Evolutionary conservation across 2,797 vertebrate species (phyloP), one percentile per base, ranked within the genome.

Genomic region (Saxicola maurus): DNA sequence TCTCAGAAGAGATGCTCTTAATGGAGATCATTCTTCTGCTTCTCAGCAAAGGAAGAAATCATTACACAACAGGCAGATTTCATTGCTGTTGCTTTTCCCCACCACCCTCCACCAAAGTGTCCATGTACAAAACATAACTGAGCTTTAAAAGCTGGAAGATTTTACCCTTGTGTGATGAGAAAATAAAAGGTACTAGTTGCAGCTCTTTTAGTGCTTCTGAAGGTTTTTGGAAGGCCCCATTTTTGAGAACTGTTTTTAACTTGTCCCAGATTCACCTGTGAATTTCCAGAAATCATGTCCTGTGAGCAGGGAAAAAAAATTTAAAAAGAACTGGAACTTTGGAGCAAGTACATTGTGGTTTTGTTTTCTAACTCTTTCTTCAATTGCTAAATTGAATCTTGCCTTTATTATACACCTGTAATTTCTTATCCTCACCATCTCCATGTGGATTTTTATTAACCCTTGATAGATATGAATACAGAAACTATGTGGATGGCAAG

Each of bases 321-420:
- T 28, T 1, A 2, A 40, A 61, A 48, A 38, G 17, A 14, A 8
- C 51, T 72, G 43, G 25, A 65, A 7, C 23, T 75, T 46, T 30
- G 38, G 42, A 89, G 51, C 37, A 60, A 42, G 25, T n/a, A 67
- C 2, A 0, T 48, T 61, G 7, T 62, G 33, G 12, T 42, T 67
- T 81, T 73, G 30, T 59, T 75, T 90, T 83, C 21, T 60, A 28
- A 17, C 75, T 79, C 12, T 55, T 91, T 78, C 30, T 78, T 83
- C 14, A 53, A 0, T 28, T 81, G 45, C 48, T 86, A 57, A 66
- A 46, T 68, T 62, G 48, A 83, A 25, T 74, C 31, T 64, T 71
- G 33, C 10, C 10, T 74, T 75, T 20, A 19, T 71, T 37, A 23
- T 27, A 20, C 13, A 45, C 11, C 38, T 86, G 13, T 35, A 66